Evolutionary conservation across 2,888 invertebrate species (phyloP).

Genomic region (Melanchra persicariae): DNA sequence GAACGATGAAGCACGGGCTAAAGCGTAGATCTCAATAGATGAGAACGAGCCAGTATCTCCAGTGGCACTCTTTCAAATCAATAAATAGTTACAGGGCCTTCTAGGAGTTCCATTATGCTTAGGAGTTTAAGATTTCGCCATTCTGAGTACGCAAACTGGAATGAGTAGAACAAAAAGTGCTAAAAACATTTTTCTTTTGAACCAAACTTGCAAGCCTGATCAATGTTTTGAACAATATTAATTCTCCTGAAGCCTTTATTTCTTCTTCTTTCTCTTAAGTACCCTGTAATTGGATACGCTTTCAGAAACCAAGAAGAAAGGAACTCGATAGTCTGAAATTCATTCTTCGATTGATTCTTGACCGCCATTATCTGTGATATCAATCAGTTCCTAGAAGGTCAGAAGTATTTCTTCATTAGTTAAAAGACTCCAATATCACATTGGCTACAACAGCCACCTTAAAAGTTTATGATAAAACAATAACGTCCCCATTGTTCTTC

Average conservation of each 20-base stretch:
- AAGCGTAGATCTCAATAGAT: no score
- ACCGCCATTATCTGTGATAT: neutral
- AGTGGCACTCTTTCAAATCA: no score
- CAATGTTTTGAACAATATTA: neutral
- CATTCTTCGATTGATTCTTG: neutral
- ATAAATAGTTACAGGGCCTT: neutral
- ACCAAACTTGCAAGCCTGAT: neutral
- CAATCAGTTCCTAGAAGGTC: neutral
- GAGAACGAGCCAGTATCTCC: no score
- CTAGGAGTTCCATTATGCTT: neutral
- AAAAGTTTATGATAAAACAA: slow-evolving; percentile 10
- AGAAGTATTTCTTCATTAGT: neutral
- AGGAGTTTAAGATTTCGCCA: no score
- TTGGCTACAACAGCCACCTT: slow-evolving; percentile 6
- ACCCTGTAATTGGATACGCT: neutral
- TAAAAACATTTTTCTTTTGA: no score
- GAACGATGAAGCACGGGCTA: no score
- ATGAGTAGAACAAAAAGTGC: no score
- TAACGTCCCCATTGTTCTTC: slow-evolving; percentile 23
- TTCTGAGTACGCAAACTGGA: no score
- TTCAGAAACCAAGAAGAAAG: neutral
- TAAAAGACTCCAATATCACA: neutral
- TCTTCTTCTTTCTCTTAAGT: no score
- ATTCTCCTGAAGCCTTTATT: neutral
- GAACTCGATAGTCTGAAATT: neutral